Conservation (phyloP, 2,888 invertebrate species). For the Tetheella fluctuosa region DNA sequence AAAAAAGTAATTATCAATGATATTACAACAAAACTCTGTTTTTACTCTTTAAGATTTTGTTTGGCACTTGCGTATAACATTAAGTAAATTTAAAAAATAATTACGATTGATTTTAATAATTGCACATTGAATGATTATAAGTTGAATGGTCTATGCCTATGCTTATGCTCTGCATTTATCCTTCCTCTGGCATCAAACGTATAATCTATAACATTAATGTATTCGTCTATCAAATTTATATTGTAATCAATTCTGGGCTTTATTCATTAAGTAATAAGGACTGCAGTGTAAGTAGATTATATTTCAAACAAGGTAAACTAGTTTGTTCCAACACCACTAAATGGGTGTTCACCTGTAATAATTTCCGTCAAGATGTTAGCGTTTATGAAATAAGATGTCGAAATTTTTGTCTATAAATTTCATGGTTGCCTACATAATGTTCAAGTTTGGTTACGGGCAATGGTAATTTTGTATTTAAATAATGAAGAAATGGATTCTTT, state of each 20-base stretch:
- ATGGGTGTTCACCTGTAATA: slow-evolving; percentile 55
- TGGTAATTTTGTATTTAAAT: slow-evolving; percentile 18
- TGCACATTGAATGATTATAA: not conserved
- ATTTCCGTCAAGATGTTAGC: slow-evolving; percentile 64
- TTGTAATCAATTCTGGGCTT: slow-evolving; percentile 18
- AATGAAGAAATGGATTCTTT: not conserved
- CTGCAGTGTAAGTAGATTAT: slow-evolving; percentile 30
- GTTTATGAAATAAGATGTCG: slow-evolving; percentile 62
- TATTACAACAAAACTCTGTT: too few species aligned
- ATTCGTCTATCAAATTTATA: slow-evolving; percentile 28
- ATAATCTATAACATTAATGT: slow-evolving; percentile 35
- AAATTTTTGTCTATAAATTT: slow-evolving; percentile 67
- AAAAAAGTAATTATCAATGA: too few species aligned
- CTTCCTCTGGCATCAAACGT: slow-evolving; percentile 43
- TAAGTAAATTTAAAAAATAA: not conserved
- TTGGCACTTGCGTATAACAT: too few species aligned
- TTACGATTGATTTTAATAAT: not conserved
- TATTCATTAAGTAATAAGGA: slow-evolving; percentile 33
- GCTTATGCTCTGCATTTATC: slow-evolving; percentile 38
- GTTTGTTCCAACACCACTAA: slow-evolving; percentile 37
- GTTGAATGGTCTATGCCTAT: slow-evolving; percentile 2
- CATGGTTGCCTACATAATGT: slow-evolving; percentile 63
- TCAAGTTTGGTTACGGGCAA: slow-evolving; percentile 36
- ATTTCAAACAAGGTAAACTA: slow-evolving; percentile 38
- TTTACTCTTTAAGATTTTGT: too few species aligned